Evolutionary conservation across 2,113 vertebrate species (phyloP).

Genomic region (Ochotona princeps): DNA sequence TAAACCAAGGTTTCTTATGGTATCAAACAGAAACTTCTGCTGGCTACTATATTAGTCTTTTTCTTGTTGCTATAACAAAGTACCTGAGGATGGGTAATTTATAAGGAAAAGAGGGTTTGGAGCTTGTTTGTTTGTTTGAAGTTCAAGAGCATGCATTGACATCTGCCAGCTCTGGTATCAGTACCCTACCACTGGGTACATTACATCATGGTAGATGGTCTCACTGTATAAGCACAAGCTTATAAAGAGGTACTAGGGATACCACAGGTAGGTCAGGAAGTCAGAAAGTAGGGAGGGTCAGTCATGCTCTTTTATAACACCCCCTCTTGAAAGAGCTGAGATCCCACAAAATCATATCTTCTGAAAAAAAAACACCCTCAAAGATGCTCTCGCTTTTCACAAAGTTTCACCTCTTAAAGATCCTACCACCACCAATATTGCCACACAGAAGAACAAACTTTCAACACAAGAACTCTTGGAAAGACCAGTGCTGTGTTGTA

Average conservation of each 20-base stretch:
- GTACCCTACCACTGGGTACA: background rate
- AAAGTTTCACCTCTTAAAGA: background rate
- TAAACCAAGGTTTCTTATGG: background rate
- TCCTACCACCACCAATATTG: background rate
- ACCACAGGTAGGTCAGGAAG: background rate
- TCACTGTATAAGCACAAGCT: too few relatives aligned
- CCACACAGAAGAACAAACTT: background rate
- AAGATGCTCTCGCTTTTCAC: too few relatives aligned
- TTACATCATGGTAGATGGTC: background rate
- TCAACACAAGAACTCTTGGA: background rate
- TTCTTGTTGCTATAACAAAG: background rate
- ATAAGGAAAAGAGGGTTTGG: background rate
- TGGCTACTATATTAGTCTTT: background rate
- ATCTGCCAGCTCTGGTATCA: background rate
- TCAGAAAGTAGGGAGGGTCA: background rate
- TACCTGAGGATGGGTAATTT: background rate
- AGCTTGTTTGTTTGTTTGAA: background rate
- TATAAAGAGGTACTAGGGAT: too few relatives aligned
- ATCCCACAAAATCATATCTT: background rate
- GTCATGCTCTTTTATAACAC: background rate
- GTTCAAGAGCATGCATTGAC: background rate
- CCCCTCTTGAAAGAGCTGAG: background rate
- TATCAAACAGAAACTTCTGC: background rate
- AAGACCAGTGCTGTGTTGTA: too few relatives aligned
- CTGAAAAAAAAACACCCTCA: background rate